These are phyloP conservation scores for Archilochus colubris DNA, from an alignment of 2,113 vertebrate genomes.

Conservation along the genomic window DNA sequence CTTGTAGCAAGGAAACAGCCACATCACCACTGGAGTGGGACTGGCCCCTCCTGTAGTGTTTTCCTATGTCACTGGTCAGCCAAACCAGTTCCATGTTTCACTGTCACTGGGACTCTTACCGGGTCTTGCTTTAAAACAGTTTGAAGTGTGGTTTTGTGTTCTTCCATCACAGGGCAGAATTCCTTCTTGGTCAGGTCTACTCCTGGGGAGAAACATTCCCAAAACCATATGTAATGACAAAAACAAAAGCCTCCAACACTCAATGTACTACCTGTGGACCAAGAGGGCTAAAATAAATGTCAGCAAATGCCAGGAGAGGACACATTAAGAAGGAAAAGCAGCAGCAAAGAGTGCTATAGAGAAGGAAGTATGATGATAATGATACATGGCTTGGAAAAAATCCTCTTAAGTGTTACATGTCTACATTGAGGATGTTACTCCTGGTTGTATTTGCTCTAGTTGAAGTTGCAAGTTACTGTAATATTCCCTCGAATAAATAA, in stretches of 20 bases:
- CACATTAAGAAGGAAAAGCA: not conserved
- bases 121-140: not conserved
- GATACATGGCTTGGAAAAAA: not conserved
- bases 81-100: not conserved
- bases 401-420: fast-evolving
- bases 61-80: not conserved
- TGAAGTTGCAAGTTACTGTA: not conserved
- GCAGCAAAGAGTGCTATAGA: not conserved
- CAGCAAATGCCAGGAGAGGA: not conserved
- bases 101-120: not conserved
- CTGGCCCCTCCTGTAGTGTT: not conserved
- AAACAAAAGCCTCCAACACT: not conserved
- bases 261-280: not conserved
- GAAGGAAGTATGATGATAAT: not conserved
- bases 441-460: not conserved
- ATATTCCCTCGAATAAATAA: not conserved
- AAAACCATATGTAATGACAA: not conserved
- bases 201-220: not conserved
- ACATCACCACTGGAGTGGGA: not conserved
- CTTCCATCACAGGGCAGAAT: not conserved
- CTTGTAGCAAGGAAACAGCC: not conserved
- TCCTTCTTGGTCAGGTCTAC: not conserved
- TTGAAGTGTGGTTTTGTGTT: not conserved
- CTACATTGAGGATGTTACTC: not conserved
- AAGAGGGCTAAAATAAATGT: not conserved